Conservation (phyloP, 2,113 vertebrate genomes). For the Papio anubis region DNA sequence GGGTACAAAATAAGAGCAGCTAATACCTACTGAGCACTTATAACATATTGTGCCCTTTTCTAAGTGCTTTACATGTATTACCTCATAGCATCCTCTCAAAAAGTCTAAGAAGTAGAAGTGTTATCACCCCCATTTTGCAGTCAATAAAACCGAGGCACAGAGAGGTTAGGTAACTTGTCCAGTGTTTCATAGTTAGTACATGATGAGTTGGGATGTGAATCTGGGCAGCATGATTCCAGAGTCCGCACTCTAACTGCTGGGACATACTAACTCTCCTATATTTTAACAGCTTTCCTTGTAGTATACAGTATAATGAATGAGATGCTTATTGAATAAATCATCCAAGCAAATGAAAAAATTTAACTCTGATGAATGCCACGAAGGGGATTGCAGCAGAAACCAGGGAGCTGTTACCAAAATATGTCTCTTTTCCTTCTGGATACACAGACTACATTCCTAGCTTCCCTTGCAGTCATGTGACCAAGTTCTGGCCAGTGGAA, state of each 20-base stretch:
- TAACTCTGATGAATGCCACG: neutral
- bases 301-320: neutral
- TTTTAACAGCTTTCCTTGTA: neutral
- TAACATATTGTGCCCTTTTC: neutral
- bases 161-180: neutral
- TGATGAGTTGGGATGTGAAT: neutral
- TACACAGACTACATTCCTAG: neutral
- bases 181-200: neutral
- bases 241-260: neutral
- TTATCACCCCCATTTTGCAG: neutral
- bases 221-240: neutral
- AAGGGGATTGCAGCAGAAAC: neutral
- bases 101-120: neutral
- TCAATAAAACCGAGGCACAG: neutral
- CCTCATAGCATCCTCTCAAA: neutral
- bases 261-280: neutral
- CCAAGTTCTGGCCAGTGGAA: neutral
- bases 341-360: neutral
- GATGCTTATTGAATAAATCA: neutral
- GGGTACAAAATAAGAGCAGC: neutral
- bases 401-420: neutral
- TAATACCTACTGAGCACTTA: neutral
- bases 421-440: neutral
- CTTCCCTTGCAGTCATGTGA: neutral
- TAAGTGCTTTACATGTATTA: neutral